Conservation (phyloP, 1,140 invertebrate genomes). For the Nymphalis io region DNA sequence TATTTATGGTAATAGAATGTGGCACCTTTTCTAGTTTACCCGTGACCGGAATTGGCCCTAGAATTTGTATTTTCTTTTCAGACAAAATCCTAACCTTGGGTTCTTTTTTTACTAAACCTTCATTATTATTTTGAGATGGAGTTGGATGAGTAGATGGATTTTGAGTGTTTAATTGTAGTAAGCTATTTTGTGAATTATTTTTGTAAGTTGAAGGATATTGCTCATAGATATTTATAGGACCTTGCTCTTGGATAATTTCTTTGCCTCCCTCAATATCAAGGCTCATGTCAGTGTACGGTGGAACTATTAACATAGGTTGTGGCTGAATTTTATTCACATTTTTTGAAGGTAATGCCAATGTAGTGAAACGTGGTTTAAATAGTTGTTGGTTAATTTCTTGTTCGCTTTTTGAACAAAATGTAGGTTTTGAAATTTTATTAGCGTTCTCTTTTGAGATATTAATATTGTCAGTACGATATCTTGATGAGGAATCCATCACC, state of each 20-base stretch:
- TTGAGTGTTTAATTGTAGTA: conserved; percentile 6
- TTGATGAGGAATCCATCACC: conserved; percentile 36
- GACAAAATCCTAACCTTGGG: conserved; percentile 56
- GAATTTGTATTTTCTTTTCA: conserved; percentile 56
- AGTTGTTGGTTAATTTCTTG: background rate
- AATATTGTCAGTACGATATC: conserved; percentile 33
- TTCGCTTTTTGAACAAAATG: background rate
- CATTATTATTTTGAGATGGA: background rate
- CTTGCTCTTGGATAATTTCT: conserved; percentile 14
- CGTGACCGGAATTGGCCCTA: conserved; percentile 42
- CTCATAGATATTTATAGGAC: background rate
- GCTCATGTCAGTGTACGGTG: conserved; percentile 32
- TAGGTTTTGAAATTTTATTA: conserved; percentile 19
- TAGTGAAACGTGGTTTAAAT: conserved; percentile 15
- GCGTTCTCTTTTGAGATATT: conserved; percentile 17
- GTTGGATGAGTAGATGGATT: too few relatives aligned
- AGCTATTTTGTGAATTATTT: background rate
- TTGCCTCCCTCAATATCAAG: conserved; percentile 27
- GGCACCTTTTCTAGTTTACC: conserved; percentile 53
- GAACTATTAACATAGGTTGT: conserved; percentile 43
- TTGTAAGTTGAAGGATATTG: background rate
- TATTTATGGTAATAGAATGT: conserved; percentile 47
- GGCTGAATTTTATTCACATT: conserved; percentile 20
- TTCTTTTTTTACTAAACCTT: conserved; percentile 33
- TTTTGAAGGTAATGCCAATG: conserved; percentile 29